These are phyloP conservation scores for Chrysaora quinquecirrha DNA, from an alignment of 30 jellyfish, hydroid and myxozoan genomes.

Conservation along the genomic window DNA sequence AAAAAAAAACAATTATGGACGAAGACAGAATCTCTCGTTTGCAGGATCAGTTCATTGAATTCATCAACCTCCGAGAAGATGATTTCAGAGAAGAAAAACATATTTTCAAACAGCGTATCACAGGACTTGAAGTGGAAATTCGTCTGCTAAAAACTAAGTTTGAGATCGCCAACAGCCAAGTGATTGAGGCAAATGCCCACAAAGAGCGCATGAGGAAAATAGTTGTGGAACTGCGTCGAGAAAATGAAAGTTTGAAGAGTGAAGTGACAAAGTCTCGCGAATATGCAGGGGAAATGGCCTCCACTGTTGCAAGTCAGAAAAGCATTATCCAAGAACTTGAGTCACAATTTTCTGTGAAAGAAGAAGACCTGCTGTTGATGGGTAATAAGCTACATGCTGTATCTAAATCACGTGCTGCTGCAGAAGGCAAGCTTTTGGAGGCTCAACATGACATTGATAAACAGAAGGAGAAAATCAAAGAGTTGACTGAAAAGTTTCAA, in stretches of 20 bases:
- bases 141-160: no score
- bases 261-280: slow-evolving; percentile 20
- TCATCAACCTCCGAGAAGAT: no score
- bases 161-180: no score
- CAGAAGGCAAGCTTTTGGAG: slow-evolving; percentile 54
- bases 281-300: neutral
- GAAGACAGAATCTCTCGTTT: no score
- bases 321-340: slow-evolving; percentile 37
- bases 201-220: no score
- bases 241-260: neutral
- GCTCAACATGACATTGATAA: slow-evolving; percentile 35
- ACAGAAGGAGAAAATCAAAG: slow-evolving; percentile 36
- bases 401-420: slow-evolving; percentile 31
- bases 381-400: slow-evolving; percentile 40
- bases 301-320: neutral
- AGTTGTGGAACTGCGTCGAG: no score
- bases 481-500: slow-evolving; percentile 14
- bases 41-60: no score
- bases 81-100: no score
- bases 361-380: slow-evolving; percentile 30
- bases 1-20: no score
- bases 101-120: no score
- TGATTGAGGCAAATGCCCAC: no score
- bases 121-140: no score
- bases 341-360: slow-evolving; percentile 43